Base-by-base conservation (phyloP, 2,888 invertebrate species). In the Mimumesa dahlbomi region DNA sequence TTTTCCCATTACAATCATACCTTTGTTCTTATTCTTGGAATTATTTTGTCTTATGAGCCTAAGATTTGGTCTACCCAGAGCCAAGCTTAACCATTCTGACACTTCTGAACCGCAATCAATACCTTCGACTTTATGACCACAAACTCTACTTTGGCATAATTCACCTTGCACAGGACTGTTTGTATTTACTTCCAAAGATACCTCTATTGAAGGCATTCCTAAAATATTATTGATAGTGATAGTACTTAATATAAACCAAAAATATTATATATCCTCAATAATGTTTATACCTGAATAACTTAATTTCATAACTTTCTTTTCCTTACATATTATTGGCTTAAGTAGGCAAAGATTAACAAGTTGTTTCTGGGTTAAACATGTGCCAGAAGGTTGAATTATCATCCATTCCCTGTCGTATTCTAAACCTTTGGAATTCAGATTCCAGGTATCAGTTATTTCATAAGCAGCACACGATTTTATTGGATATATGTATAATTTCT, bases 401-500 rank as follows among this genome's bases (percentile, higher is more conserved):
- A 98, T 97, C 97, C 98, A 99, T 84, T 95, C 93, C 76, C 98
- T 92, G 89, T 99, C 99, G 88, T 94, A 97, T 83, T 94, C 91
- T 29, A 99, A 92, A 0, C 98, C 98, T 82, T 93, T 94, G 0
- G 89, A 82, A 9, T 94, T 94, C 57, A 98, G 89, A 64, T 91
- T 91, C 97, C 98, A 98, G 5, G 91, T 88, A 7, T 88, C 84
- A 29, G 84, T 83, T 21, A 95, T 92, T 90, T 94, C 92, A 83
- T 94, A 94, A 5, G 95, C 93, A 0, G 93, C 96, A 89, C 98
- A 98, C 0, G 98, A 98, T 90, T 98, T 98, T 4, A 98, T 92
- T 0, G 98, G 98, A 88, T 95, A 98, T 46, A 98, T 91, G 84
- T 92, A 93, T 72, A 95, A 91, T 68, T 91, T 86, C 19, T 87